These are phyloP conservation scores for Craniophora ligustri DNA, from an alignment of 2,888 invertebrate species.

Conservation along the genomic window DNA sequence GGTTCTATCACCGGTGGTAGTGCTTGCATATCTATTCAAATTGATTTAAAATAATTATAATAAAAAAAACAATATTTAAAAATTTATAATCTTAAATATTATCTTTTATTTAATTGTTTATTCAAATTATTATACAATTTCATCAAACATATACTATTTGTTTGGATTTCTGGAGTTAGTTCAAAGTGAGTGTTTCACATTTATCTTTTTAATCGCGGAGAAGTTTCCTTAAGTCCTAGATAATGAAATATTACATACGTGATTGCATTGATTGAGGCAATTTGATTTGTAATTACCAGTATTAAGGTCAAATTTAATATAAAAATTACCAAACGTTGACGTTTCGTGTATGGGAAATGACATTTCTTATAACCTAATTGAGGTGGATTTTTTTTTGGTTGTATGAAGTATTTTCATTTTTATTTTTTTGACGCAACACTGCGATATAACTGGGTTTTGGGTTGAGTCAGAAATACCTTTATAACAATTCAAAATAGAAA, in stretches of 20 bases:
- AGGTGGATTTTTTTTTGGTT: constrained; percentile 83
- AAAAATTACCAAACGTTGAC: not conserved
- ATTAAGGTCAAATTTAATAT: not conserved
- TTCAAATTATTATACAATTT: no score
- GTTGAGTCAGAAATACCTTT: constrained; percentile 21
- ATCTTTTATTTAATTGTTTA: no score
- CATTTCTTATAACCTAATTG: constrained; percentile 63
- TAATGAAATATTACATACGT: no score
- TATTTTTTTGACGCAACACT: constrained; percentile 32
- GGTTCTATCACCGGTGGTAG: constrained; percentile 19
- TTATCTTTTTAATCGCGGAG: no score
- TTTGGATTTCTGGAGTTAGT: no score
- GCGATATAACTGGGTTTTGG: constrained; percentile 26
- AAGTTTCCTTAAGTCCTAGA: no score
- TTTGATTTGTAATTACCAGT: no score
- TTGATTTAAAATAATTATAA: not conserved
- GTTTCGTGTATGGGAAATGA: constrained; percentile 33
- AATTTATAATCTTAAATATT: no score
- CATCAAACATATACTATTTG: no score
- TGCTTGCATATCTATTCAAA: not conserved
- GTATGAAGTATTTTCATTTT: constrained; percentile 77
- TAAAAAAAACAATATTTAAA: no score
- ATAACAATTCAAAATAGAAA: not conserved
- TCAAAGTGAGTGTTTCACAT: no score
- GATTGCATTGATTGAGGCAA: no score